Evolutionary conservation across 2,888 invertebrate species (phyloP).

Genomic region (Pyrgus malvae): DNA sequence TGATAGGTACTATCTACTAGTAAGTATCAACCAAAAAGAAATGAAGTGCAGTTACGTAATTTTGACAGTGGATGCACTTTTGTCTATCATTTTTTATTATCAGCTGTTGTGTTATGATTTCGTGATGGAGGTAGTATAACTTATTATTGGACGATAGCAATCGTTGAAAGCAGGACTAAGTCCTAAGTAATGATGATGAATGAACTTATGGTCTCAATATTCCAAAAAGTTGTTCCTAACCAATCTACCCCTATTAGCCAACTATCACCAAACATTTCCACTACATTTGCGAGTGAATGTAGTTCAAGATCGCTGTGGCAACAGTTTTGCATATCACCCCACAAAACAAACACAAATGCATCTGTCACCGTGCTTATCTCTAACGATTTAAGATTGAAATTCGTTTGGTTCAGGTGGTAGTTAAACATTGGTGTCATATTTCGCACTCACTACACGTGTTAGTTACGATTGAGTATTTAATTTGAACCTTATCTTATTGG

Average conservation of each 20-base stretch:
- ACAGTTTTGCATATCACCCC: slow-evolving; percentile 52
- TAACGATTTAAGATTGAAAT: slow-evolving; percentile 34
- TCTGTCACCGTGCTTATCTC: slow-evolving; percentile 32
- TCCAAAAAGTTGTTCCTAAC: not conserved
- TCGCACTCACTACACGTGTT: slow-evolving; percentile 22
- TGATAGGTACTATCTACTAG: too few relatives aligned
- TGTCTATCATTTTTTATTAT: too few relatives aligned
- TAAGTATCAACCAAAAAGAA: too few relatives aligned
- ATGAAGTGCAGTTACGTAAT: too few relatives aligned
- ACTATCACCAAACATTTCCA: slow-evolving; percentile 49
- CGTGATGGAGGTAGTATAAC: too few relatives aligned
- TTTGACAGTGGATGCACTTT: too few relatives aligned
- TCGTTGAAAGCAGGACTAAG: too few relatives aligned
- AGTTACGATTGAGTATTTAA: slow-evolving; percentile 26
- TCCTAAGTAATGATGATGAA: too few relatives aligned
- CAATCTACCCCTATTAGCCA: slow-evolving; percentile 40
- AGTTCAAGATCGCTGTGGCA: slow-evolving; percentile 63
- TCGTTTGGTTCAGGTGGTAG: slow-evolving; percentile 29
- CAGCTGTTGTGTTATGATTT: too few relatives aligned
- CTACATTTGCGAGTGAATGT: slow-evolving; percentile 58
- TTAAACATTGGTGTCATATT: slow-evolving; percentile 12
- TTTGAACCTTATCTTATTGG: not conserved
- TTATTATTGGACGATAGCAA: too few relatives aligned
- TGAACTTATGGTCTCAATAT: too few relatives aligned
- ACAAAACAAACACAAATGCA: slow-evolving; percentile 3